phyloP scores from a whole-genome alignment of 2,797 vertebrate genomes.

The Eutrigla gurnardus region DNA sequence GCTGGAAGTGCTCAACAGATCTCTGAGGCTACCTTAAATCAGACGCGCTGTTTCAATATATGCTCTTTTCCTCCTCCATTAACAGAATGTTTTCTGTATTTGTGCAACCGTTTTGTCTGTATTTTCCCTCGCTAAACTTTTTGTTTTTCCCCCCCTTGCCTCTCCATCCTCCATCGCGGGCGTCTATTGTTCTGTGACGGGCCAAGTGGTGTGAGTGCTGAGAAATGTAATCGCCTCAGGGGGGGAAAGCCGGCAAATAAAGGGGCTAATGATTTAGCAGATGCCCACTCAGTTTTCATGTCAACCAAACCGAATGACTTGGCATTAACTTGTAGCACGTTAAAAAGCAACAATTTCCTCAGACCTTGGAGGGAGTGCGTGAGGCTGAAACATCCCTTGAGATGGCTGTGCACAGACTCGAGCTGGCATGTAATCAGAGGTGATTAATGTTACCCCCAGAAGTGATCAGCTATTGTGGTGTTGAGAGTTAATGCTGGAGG shows the following conservation, averaged over 20 bases:
- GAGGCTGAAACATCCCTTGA: conserved; percentile 26
- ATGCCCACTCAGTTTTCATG: conserved; percentile 33
- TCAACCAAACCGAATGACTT: conserved; percentile 9
- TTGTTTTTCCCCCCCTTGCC: conserved; percentile 33
- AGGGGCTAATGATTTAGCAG: conserved; percentile 41
- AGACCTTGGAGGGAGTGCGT: conserved; percentile 11
- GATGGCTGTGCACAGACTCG: conserved; percentile 33
- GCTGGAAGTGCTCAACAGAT: conserved; percentile 53
- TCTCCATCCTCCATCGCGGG: conserved; percentile 68
- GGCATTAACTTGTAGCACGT: conserved; percentile 13
- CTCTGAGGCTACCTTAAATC: background rate
- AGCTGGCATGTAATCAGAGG: conserved; percentile 61
- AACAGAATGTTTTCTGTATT: background rate
- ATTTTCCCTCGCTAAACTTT: conserved; percentile 57
- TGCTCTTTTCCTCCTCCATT: background rate
- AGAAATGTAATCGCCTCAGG: conserved; percentile 53
- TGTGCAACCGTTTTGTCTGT: conserved; percentile 29
- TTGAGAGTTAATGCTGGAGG: conserved; percentile 52
- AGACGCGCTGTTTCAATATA: background rate
- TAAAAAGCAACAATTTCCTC: conserved; percentile 3
- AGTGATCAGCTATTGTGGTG: conserved; percentile 73
- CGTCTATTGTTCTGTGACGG: conserved; percentile 84
- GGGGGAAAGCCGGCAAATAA: conserved; percentile 32
- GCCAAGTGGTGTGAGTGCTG: conserved; percentile 57
- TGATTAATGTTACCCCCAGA: conserved; percentile 74